These are phyloP conservation scores for Caenorhabditis doughertyi DNA, from an alignment of 2,888 invertebrate genomes.

Conservation along the genomic window DNA sequence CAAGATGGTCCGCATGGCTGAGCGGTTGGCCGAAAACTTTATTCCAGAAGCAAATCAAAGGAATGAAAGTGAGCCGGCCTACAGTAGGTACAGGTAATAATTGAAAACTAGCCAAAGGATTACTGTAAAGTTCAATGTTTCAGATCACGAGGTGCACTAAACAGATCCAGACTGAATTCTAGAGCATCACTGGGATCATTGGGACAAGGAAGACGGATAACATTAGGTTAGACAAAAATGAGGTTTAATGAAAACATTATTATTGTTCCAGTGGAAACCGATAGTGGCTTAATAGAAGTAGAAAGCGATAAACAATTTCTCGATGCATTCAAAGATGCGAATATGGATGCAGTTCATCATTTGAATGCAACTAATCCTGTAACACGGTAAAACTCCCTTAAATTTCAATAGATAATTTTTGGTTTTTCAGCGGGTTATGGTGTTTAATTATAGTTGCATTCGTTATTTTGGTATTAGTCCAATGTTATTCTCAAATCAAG, in stretches of 20 bases:
- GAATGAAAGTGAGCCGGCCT: conserved; percentile 50
- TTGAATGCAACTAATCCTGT: conserved; percentile 70
- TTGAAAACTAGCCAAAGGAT: not conserved
- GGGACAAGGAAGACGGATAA: conserved; percentile 37
- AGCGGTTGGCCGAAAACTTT: conserved; percentile 63
- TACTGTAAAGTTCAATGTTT: not conserved
- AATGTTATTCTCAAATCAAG: conserved; percentile 76
- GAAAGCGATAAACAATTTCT: conserved; percentile 66
- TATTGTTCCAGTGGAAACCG: conserved; percentile 50
- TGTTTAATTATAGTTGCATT: conserved; percentile 74
- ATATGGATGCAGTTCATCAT: conserved; percentile 82
- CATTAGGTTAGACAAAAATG: conserved; percentile 16
- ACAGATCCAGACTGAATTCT: conserved; percentile 55
- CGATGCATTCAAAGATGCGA: conserved; percentile 78
- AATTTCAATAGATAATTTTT: conserved; percentile 1
- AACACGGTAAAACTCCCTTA: conserved; percentile 62
- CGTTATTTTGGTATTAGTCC: conserved; percentile 75
- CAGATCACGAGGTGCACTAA: conserved; percentile 33
- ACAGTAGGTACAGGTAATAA: conserved; percentile 51
- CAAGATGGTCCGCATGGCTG: conserved; percentile 67
- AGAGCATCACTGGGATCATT: conserved; percentile 57
- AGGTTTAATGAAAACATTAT: not conserved
- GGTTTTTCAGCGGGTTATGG: conserved; percentile 70
- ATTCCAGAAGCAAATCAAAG: conserved; percentile 54
- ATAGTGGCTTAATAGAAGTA: conserved; percentile 56